Evolutionary conservation across 2,113 vertebrate species (phyloP), one percentile per base, ranked within the genome.

Genomic region (Neomonachus schauinslandi): DNA sequence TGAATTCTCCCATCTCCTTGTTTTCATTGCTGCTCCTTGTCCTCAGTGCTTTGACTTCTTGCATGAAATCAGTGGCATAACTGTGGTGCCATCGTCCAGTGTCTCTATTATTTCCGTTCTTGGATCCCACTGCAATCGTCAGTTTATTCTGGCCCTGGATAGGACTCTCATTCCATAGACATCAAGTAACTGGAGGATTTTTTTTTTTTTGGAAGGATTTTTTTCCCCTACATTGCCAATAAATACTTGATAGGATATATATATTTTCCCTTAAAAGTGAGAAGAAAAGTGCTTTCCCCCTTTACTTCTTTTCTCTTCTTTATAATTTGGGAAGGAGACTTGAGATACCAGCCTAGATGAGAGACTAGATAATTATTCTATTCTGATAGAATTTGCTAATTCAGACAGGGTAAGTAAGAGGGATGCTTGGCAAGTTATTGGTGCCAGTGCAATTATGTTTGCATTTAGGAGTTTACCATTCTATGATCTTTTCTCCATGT

Each of bases 141-240:
- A 82, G 95, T 98, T 98, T 98, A 79, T 67, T 22, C 93, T 97
- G 97, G 97, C 95, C 7, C 13, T 33, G 42, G 61, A 91, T 80
- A 18, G 36, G 67, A 85, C 26, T 83, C 5, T 65, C 95, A 97
- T 96, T 97, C 97, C 95, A 86, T 24, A 91, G 72, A 90, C 89
- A 89, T 98, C 82, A 69, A 96, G 88, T 98, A 94, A 96, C 71
- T 24, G 55, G 67, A 59, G 26, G 49, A 57, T 89, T 36, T n/a
- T 67, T 36, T 36, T 10, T n/a, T 67, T 36, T 36, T 10, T n/a
- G n/a, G n/a, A n/a, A 59, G 26, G 49, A 57, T 89, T 36, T n/a
- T 67, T 36, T 36, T 10, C 31, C 31, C 61, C 91, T 97, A 33
- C 7, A 39, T 92, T 92, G 91, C 91, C 53, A 81, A 28, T 76